Evolutionary conservation across 2,888 invertebrate genomes (phyloP).

Genomic region (Blastobasis adustella): DNA sequence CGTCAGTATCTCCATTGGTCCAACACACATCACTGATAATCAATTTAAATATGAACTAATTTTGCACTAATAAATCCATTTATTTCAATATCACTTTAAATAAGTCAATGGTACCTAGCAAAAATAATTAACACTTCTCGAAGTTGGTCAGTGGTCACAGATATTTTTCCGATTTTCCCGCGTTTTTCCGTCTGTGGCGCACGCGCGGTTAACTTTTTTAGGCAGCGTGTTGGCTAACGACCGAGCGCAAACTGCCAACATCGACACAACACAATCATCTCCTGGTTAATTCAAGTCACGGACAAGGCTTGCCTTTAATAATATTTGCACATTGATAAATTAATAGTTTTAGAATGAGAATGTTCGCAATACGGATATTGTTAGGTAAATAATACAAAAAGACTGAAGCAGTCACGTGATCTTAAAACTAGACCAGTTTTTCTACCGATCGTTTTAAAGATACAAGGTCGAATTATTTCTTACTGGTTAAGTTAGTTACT

Average conservation of each 20-base stretch:
- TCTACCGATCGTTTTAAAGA: too few species aligned
- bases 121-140: not conserved
- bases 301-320: conserved; percentile 24
- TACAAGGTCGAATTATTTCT: too few species aligned
- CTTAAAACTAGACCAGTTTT: too few species aligned
- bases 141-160: not conserved
- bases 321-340: not conserved
- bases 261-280: conserved; percentile 30
- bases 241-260: conserved; percentile 43
- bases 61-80: too few species aligned
- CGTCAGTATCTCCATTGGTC: too few species aligned
- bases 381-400: too few species aligned
- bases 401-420: too few species aligned
- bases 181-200: conserved; percentile 28
- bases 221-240: conserved; percentile 50
- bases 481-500: too few species aligned
- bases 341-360: not conserved
- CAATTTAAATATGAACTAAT: too few species aligned
- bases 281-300: conserved; percentile 36
- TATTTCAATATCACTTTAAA: too few species aligned
- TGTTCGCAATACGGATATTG: too few species aligned
- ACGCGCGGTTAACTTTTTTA: conserved; percentile 39
- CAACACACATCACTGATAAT: too few species aligned
- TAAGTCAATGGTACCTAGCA: not conserved
- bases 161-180: conserved; percentile 24